Evolutionary conservation across 2,888 invertebrate genomes (phyloP), one percentile per base, ranked within the genome.

Genomic region (Nomada ferruginata): DNA sequence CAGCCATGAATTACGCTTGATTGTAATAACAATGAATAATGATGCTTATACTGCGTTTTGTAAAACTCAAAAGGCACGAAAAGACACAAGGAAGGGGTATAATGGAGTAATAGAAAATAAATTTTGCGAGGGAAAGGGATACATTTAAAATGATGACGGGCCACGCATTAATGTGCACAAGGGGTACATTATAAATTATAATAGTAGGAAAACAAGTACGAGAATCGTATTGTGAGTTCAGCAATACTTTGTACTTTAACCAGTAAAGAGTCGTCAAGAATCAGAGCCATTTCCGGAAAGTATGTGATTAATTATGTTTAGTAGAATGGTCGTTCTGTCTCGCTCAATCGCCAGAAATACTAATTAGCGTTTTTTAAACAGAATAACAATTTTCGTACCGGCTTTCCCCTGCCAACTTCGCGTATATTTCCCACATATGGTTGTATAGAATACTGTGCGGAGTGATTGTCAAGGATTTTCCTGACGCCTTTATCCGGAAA

Each of bases 401-500:
- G 75, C 64, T 87, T 88, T 81, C 55, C 76, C 44, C 26, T 63
- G 36, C 59, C 26, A 44, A 50, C 20, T 53, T 29, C 68, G 73
- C 60, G 63, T 73, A 63, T n/a, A 64, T 78, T 81, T 79, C 57
- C 72, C 85, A 57, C 76, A 78, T 23, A 70, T 66, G 63, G 70
- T 52, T 44, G n/a, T 9, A 26, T 68, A 42, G 36, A 64, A 71
- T n/a, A 82, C 69, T 78, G 60, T 26, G 60, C 52, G 61, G 29
- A 50, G 11, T 18, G 52, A 65, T 59, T 59, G 73, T 66, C 76
- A 85, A 85, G 70, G 84, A 68, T 87, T 84, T 85, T 84, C 76
- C 80, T 61, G 44, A 36, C 52, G 20, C 53, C 61, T 82, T 70
- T 70, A 80, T 55, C 52, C 77, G 70, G 73, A 76, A 76, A 73